These are phyloP conservation scores for Noctua janthina DNA, from an alignment of 2,888 invertebrate genomes.

Conservation along the genomic window DNA sequence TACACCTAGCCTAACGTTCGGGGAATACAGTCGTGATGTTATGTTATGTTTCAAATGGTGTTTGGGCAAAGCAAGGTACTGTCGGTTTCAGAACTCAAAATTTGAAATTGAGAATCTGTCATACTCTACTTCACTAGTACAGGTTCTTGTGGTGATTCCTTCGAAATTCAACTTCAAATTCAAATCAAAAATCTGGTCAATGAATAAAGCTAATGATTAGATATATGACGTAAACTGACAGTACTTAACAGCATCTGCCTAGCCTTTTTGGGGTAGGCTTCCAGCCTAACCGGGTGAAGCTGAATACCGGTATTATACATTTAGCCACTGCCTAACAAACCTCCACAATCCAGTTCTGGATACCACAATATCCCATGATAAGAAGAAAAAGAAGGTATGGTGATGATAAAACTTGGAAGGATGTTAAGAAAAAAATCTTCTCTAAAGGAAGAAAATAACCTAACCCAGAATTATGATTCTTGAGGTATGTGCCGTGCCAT, in stretches of 20 bases:
- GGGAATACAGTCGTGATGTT: too few species aligned
- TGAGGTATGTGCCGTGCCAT: background rate
- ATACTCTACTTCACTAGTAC: background rate
- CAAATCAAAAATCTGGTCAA: background rate
- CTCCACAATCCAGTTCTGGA: background rate
- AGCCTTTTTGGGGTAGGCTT: background rate
- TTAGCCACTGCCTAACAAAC: too few species aligned
- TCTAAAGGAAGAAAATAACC: too few species aligned
- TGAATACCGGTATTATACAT: background rate
- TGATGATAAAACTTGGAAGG: too few species aligned
- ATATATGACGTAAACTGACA: background rate
- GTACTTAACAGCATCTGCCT: background rate
- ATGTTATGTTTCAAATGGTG: too few species aligned
- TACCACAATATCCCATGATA: background rate
- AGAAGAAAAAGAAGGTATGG: too few species aligned
- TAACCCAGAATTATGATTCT: background rate
- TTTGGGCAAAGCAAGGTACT: background rate
- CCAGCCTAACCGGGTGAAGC: background rate
- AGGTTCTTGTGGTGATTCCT: background rate
- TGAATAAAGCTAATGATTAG: background rate
- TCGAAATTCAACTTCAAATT: background rate
- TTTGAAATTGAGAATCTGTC: background rate
- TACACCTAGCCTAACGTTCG: too few species aligned
- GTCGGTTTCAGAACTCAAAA: background rate
- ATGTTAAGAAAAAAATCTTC: too few species aligned